phyloP scores from a whole-genome alignment of 2,797 vertebrate species.

The Pseudochromis fuscus region DNA sequence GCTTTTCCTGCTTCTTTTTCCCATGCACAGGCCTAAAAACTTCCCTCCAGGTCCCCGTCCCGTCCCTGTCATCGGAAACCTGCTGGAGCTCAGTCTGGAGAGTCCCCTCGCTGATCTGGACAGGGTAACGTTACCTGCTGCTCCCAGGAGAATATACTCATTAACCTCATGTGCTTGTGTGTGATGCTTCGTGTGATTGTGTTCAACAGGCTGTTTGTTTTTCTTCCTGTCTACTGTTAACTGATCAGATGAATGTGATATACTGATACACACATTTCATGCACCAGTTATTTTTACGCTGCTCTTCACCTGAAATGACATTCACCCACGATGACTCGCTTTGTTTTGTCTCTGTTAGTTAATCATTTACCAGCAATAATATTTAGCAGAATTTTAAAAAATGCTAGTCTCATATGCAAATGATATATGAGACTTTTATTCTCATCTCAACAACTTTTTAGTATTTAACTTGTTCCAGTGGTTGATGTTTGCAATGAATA shows the following conservation, averaged over 20 bases:
- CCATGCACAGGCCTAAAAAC: conserved; percentile 32
- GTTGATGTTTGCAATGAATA: too few species aligned
- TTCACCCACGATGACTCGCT: too few species aligned
- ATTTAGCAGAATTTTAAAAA: too few species aligned
- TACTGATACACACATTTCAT: too few species aligned
- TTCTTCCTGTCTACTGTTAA: too few species aligned
- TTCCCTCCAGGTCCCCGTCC: conserved; percentile 60
- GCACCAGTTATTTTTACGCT: too few species aligned
- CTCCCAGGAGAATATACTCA: background rate
- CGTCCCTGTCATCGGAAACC: conserved; percentile 60
- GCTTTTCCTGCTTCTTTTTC: conserved; percentile 41
- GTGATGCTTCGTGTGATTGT: background rate
- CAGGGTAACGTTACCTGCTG: conserved; percentile 25
- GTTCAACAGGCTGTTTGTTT: background rate
- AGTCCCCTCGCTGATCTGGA: conserved; percentile 36
- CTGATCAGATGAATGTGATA: too few species aligned
- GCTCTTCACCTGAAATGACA: too few species aligned
- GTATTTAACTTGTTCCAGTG: background rate
- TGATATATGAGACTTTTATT: too few species aligned
- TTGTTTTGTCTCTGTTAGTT: too few species aligned
- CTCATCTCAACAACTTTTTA: background rate
- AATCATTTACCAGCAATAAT: too few species aligned
- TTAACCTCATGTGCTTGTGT: background rate
- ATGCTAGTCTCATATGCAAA: too few species aligned
- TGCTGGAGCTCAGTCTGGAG: conserved; percentile 58